These are phyloP conservation scores for Stenoptilia bipunctidactyla DNA, from an alignment of 2,888 invertebrate genomes.

Conservation along the genomic window DNA sequence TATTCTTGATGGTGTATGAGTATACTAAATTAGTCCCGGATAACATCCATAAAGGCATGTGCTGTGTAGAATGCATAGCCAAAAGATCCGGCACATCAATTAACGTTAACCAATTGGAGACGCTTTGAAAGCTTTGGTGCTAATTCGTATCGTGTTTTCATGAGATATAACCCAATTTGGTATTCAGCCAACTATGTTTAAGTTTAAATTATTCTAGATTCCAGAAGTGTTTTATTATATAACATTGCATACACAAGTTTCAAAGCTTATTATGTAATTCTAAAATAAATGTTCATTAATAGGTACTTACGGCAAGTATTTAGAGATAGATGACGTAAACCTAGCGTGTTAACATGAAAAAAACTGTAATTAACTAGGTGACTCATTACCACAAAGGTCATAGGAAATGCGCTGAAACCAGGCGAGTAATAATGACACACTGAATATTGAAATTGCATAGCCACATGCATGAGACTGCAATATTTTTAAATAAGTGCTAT, in stretches of 20 bases:
- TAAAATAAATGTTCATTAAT: too few relatives aligned
- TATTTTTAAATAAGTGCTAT: neutral
- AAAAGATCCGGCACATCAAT: slow-evolving; percentile 22
- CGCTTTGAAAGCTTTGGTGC: slow-evolving; percentile 23
- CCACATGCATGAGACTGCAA: neutral
- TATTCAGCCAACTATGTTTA: slow-evolving; percentile 34
- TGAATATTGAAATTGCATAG: too few relatives aligned
- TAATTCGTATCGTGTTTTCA: slow-evolving; percentile 24
- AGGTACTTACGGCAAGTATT: too few relatives aligned
- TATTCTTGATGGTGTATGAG: too few relatives aligned
- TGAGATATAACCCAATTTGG: slow-evolving; percentile 26
- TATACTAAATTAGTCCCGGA: too few relatives aligned
- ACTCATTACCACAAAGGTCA: slow-evolving; percentile 19
- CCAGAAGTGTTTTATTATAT: too few relatives aligned
- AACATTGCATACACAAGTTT: too few relatives aligned
- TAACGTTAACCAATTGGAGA: slow-evolving; percentile 40
- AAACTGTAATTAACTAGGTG: slow-evolving; percentile 23
- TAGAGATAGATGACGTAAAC: too few relatives aligned
- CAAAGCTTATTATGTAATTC: too few relatives aligned
- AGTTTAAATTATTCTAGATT: slow-evolving; percentile 8
- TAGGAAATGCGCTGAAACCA: neutral
- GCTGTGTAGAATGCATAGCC: too few relatives aligned
- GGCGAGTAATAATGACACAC: neutral
- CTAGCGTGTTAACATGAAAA: slow-evolving; percentile 31
- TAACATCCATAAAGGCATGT: too few relatives aligned